These are phyloP conservation scores for Rana temporaria DNA, from an alignment of 2,113 vertebrate genomes.

Conservation along the genomic window DNA sequence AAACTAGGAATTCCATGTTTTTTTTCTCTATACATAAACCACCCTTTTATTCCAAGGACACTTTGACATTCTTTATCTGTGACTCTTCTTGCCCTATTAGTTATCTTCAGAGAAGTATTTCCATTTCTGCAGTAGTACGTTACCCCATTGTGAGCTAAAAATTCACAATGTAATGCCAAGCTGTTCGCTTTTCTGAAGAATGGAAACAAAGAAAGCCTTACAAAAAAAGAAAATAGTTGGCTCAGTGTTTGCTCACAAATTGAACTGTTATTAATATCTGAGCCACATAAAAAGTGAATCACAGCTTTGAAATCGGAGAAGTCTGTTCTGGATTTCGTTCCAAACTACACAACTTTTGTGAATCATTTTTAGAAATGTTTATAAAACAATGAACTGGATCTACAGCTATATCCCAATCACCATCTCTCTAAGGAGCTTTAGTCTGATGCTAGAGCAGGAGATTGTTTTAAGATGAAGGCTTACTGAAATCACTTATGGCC, in stretches of 20 bases:
- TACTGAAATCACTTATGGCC: too few species aligned
- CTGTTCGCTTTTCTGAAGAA: background rate
- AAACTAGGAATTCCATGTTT: too few species aligned
- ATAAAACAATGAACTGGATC: background rate
- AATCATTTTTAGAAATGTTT: background rate
- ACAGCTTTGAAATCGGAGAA: slow-evolving; percentile 12
- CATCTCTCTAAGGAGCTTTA: too few species aligned
- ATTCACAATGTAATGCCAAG: slow-evolving; percentile 26
- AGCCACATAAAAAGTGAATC: slow-evolving; percentile 34
- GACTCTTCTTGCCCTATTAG: background rate
- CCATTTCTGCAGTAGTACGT: background rate
- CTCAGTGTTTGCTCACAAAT: slow-evolving; percentile 4
- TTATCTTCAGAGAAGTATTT: slow-evolving; percentile 16
- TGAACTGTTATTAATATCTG: slow-evolving; percentile 33
- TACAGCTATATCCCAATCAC: background rate
- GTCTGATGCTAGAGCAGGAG: background rate
- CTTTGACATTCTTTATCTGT: background rate
- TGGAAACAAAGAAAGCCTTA: slow-evolving; percentile 17
- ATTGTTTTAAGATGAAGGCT: background rate
- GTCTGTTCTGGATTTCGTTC: background rate
- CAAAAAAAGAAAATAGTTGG: slow-evolving; percentile 20
- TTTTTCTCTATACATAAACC: too few species aligned
- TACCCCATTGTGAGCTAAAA: slow-evolving; percentile 23
- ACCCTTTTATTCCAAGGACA: too few species aligned
- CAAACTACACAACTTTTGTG: background rate